A percentile compares a stretch with the other conserved stretches of the same genome.
Evolutionary conservation across 2,797 vertebrate species (phyloP).

Genomic region (Anguilla megastoma): DNA sequence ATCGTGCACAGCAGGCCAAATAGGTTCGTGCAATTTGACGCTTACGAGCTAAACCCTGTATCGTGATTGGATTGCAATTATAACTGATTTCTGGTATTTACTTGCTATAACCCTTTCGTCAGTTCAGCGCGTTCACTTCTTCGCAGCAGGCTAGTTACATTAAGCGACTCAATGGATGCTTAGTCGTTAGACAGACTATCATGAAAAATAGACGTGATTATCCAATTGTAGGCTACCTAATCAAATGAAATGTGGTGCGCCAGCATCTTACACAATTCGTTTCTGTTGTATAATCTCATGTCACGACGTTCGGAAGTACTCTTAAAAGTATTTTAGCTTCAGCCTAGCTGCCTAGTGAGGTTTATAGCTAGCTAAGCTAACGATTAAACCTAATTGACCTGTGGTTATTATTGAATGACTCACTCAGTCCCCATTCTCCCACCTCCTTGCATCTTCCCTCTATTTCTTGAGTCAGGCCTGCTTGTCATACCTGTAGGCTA

Average conservation of each 20-base stretch:
- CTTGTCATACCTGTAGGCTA: not conserved
- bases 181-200: not conserved
- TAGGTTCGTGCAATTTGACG: slow-evolving; percentile 6
- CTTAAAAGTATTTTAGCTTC: not conserved
- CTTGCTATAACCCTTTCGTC: not conserved
- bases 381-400: slow-evolving; percentile 7
- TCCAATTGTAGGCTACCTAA: not conserved
- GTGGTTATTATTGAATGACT: slow-evolving; percentile 31
- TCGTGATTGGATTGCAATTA: slow-evolving; percentile 6
- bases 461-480: not conserved
- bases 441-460: not conserved
- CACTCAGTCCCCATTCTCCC: not conserved
- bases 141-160: not conserved
- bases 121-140: not conserved
- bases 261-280: not conserved
- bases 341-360: not conserved
- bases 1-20: slow-evolving; percentile 12
- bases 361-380: not conserved
- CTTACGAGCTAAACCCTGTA: not conserved
- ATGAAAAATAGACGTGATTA: not conserved
- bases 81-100: not conserved
- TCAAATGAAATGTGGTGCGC: not conserved
- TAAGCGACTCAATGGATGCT: not conserved
- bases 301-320: not conserved
- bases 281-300: not conserved